Evolutionary conservation across 2,113 vertebrate species (phyloP).

Genomic region (Grammomys surdaster): DNA sequence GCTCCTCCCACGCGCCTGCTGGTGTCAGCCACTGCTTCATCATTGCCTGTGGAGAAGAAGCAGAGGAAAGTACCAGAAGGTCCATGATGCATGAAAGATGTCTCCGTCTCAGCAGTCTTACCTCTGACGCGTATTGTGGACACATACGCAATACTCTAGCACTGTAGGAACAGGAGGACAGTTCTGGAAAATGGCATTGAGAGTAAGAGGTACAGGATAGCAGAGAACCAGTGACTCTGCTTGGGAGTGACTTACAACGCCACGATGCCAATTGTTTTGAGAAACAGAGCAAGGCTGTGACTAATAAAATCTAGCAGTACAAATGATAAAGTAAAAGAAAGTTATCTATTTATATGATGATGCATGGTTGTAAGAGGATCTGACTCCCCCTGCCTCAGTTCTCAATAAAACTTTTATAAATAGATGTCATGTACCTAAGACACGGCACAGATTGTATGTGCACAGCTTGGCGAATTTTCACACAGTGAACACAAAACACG

Average conservation of each 20-base stretch:
- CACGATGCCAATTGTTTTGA: not conserved
- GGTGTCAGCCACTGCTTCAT: conserved; percentile 86
- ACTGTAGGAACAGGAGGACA: not conserved
- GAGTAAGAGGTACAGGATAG: not conserved
- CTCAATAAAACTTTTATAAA: conserved; percentile 46
- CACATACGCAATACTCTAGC: not conserved
- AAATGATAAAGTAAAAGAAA: not conserved
- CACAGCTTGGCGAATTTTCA: conserved; percentile 12
- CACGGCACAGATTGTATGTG: not conserved
- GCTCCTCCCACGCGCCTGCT: conserved; percentile 90
- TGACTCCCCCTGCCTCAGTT: not conserved
- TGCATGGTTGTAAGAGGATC: not conserved
- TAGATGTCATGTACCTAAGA: not conserved
- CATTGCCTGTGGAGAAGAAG: conserved; percentile 85
- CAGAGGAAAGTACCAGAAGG: conserved; percentile 14
- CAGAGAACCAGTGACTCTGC: not conserved
- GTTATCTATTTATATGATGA: not conserved
- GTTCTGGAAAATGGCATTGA: not conserved
- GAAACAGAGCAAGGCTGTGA: not conserved
- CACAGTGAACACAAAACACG: conserved; percentile 4
- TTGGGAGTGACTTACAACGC: not conserved
- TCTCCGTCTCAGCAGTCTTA: not conserved
- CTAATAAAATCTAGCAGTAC: not conserved
- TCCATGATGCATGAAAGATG: not conserved
- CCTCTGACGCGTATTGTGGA: not conserved